phyloP scores from a whole-genome alignment of 2,888 invertebrate species.

The Gari tellinella region DNA sequence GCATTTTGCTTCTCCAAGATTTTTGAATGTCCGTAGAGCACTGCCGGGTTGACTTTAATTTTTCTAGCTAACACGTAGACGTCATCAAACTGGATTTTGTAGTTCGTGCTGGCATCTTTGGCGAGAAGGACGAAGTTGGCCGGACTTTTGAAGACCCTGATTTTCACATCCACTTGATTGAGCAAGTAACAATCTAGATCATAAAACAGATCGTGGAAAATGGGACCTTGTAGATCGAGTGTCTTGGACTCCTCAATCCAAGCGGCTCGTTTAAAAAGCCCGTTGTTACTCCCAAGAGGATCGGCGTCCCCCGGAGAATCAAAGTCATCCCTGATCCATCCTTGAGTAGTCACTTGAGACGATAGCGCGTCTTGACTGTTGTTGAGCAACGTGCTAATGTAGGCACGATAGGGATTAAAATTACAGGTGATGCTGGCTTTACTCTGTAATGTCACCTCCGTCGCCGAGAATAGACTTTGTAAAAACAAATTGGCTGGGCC shows the following conservation, averaged over 20 bases:
- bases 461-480: constrained; percentile 13
- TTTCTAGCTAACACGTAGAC: constrained; percentile 25
- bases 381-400: constrained; percentile 13
- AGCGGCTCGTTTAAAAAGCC: neutral
- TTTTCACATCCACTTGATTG: constrained; percentile 5
- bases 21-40: constrained; percentile 25
- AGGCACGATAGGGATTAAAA: constrained; percentile 2
- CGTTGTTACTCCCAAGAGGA: constrained; percentile 4
- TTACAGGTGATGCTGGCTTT: constrained; percentile 6
- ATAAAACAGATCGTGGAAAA: constrained; percentile 13
- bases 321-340: constrained; percentile 1
- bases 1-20: constrained; percentile 28
- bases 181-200: constrained; percentile 10
- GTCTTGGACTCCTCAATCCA: constrained; percentile 2
- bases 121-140: neutral
- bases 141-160: neutral
- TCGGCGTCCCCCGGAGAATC: neutral
- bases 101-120: neutral
- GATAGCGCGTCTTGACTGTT: constrained; percentile 17
- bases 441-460: constrained; percentile 22
- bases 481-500: constrained; percentile 27
- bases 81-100: constrained; percentile 7
- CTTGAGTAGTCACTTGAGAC: constrained; percentile 12
- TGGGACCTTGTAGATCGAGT: constrained; percentile 5
- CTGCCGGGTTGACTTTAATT: constrained; percentile 43